These are phyloP conservation scores for Pantherophis vulpinus DNA, from an alignment of 2,797 vertebrate species.

Conservation along the genomic window DNA sequence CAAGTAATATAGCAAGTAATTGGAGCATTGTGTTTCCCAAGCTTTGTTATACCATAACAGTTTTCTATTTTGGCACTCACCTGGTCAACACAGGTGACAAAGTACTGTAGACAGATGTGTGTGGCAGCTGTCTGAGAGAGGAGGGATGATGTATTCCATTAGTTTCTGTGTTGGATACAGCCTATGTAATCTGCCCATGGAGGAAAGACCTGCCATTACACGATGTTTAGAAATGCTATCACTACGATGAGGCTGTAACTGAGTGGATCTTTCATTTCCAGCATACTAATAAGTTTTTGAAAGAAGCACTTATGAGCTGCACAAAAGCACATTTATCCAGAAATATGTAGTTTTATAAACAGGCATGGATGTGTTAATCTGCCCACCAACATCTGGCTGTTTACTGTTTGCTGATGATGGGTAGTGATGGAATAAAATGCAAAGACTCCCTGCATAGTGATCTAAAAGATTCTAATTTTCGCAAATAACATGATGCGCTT, in stretches of 20 bases:
- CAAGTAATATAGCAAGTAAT: neutral
- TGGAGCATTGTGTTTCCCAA: neutral
- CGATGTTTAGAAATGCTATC: neutral
- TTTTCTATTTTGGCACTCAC: neutral
- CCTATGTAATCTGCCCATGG: neutral
- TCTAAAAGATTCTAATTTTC: neutral
- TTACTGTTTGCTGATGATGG: neutral
- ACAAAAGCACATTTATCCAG: neutral
- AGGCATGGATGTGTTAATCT: neutral
- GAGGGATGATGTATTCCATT: neutral
- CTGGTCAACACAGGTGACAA: neutral
- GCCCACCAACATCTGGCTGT: neutral
- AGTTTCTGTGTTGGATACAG: neutral
- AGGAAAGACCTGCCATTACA: neutral
- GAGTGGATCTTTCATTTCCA: neutral
- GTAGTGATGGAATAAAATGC: neutral
- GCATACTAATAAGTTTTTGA: neutral
- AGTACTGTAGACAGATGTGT: neutral
- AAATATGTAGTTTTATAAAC: neutral
- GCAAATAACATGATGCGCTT: neutral
- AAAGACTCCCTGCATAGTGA: neutral
- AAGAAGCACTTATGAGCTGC: neutral
- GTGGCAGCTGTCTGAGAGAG: neutral
- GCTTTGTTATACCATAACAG: neutral
- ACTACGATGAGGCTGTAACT: neutral